Conservation (phyloP, 2,113 vertebrate genomes). For the Redunca redunca region DNA sequence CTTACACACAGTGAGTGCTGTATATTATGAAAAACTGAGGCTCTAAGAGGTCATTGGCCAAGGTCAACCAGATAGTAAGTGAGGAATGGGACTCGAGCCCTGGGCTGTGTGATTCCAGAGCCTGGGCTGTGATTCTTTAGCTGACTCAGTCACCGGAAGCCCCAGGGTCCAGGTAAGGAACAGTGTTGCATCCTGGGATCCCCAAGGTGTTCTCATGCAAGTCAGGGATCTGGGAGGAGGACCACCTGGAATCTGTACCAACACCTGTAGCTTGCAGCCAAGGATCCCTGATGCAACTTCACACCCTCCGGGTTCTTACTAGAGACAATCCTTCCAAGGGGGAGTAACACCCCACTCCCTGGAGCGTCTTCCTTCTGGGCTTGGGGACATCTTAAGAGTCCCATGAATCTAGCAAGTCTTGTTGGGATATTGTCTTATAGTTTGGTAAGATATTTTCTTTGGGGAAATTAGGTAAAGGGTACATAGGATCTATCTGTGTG, state of each 20-base stretch:
- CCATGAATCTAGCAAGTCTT: background rate
- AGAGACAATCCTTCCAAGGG: background rate
- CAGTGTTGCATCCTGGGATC: rapidly evolving
- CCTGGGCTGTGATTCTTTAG: background rate
- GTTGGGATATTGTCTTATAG: background rate
- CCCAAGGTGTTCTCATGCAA: background rate
- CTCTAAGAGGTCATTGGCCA: background rate
- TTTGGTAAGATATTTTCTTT: background rate
- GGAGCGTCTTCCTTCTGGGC: background rate
- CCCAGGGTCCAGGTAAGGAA: background rate
- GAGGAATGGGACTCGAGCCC: background rate
- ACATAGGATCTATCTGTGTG: background rate
- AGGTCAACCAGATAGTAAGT: background rate
- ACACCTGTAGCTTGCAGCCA: background rate
- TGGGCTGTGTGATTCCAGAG: background rate
- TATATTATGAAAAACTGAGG: background rate
- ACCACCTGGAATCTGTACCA: background rate
- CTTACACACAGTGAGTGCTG: background rate
- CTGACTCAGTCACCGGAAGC: background rate
- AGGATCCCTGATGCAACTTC: background rate
- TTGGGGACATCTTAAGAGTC: background rate
- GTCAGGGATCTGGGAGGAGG: background rate
- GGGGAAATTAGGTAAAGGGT: background rate
- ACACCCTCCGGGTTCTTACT: background rate
- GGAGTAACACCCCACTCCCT: rapidly evolving